Base-by-base conservation (phyloP, 2,113 vertebrate species). In the Nibea albiflora region DNA sequence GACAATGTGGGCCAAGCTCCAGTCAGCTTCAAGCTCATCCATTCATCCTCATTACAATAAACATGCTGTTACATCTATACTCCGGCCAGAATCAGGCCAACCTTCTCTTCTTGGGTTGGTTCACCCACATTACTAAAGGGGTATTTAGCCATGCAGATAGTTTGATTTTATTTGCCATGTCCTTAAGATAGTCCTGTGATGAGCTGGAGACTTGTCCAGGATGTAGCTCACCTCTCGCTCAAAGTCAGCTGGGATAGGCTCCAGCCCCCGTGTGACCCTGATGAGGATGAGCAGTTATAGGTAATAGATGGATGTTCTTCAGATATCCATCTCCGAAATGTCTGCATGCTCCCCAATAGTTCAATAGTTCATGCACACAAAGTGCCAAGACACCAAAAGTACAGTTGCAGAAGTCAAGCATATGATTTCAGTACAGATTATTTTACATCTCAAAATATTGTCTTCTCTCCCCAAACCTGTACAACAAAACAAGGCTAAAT, bases 31-130 rank as follows among this genome's bases (percentile, higher is more conserved):
- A 65, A 81, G 65, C 88, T 81, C 80, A 71, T 85, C 68, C 80
- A 90, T 91, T 92, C 75, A 87, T 90, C 82, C 83, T 89, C 69
- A 86, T 90, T 90, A 89, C 67, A 80, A 83, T 73, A 81, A 89
- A 90, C 74, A 83, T 68, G 54, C 46, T 75, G 73, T 74, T 77
- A 35, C 31, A 61, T 47, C 78, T 78, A 69, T n/a, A 73, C 81
- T 50, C 58, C 11, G n/a, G 83, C 47, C 71, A 56, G 46, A 80
- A 74, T 61, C 78, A 72, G 83, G 64, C 52, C 66, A 65, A 35
- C 62, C 22, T 24, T 26, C 75, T 46, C 24, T 35, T 54, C 77
- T 73, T 80, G 50, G 56, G 20, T 75, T 58, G 46, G 20, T 82
- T 84, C 58, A 26, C n/a, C 50, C 10, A 63, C 60, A 73, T 74